Conservation (phyloP, 2,888 invertebrate species). For the Palloptera scutellata region DNA sequence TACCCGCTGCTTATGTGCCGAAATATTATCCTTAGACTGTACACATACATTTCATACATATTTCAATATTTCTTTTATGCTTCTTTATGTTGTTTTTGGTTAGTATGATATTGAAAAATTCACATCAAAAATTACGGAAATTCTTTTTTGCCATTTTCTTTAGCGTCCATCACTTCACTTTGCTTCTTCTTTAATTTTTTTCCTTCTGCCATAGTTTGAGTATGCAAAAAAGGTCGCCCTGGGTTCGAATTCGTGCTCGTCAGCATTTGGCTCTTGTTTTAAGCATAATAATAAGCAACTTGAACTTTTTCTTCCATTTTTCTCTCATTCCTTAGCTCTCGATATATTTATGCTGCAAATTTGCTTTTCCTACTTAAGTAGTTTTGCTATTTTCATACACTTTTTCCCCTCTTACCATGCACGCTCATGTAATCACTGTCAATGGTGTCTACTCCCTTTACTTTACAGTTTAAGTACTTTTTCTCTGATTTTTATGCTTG, state of each 20-base stretch:
- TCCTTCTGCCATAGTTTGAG: background rate
- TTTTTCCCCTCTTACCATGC: background rate
- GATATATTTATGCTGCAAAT: slow-evolving; percentile 4
- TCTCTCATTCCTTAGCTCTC: too few species aligned
- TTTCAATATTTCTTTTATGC: slow-evolving; percentile 10
- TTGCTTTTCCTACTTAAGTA: slow-evolving; percentile 9
- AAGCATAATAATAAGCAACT: slow-evolving; percentile 33
- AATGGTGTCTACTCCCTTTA: slow-evolving; percentile 9
- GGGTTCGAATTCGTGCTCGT: background rate
- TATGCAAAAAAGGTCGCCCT: background rate
- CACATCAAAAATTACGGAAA: slow-evolving; percentile 10
- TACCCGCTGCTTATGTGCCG: background rate
- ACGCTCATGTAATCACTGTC: slow-evolving; percentile 25
- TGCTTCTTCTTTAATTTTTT: background rate
- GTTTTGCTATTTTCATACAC: slow-evolving; percentile 10
- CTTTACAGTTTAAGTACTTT: slow-evolving; percentile 10
- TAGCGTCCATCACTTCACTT: too few species aligned
- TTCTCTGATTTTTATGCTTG: slow-evolving; percentile 1
- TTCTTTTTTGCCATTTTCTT: background rate
- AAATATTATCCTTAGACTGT: background rate
- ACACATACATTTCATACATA: background rate
- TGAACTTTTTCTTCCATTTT: slow-evolving; percentile 16
- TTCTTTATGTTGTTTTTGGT: background rate
- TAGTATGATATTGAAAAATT: slow-evolving; percentile 19
- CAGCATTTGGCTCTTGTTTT: slow-evolving; percentile 24